Percentiles rank a stretch among this genome's conserved stretches.
These are phyloP conservation scores for Melinopterus prodromus DNA, from an alignment of 2,888 invertebrate genomes.

Conservation along the genomic window DNA sequence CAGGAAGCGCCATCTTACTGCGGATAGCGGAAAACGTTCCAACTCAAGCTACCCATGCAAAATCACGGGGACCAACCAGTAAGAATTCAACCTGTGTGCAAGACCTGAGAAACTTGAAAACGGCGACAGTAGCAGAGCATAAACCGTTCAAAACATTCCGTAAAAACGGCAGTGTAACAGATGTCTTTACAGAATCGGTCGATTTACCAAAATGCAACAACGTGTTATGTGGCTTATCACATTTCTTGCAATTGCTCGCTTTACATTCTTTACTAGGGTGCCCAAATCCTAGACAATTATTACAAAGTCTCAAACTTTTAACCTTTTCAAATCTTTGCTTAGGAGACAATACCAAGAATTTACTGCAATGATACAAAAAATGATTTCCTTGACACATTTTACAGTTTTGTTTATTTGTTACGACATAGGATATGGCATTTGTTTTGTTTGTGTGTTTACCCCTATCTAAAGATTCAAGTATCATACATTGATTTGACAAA, in stretches of 20 bases:
- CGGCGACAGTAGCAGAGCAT: conserved; percentile 22
- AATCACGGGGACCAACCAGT: too few relatives aligned
- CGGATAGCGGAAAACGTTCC: too few relatives aligned
- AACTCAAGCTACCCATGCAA: too few relatives aligned
- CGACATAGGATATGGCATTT: conserved; percentile 7
- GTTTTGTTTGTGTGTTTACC: conserved; percentile 17
- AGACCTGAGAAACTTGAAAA: too few relatives aligned
- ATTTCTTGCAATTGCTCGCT: conserved; percentile 35
- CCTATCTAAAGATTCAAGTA: conserved; percentile 32
- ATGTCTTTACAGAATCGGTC: neutral
- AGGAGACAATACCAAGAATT: conserved; percentile 13
- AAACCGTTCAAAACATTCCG: too few relatives aligned
- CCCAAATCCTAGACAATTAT: conserved; percentile 30
- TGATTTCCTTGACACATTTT: neutral
- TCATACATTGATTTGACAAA: conserved; percentile 38
- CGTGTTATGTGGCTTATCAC: conserved; percentile 36
- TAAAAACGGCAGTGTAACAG: too few relatives aligned
- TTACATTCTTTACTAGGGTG: conserved; percentile 36
- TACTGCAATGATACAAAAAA: conserved; percentile 9
- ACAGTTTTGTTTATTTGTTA: conserved; percentile 10
- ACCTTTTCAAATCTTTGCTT: conserved; percentile 15
- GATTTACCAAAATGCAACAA: conserved; percentile 33
- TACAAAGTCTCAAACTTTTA: conserved; percentile 30
- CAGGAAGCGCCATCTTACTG: too few relatives aligned
- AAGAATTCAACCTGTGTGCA: too few relatives aligned